Conservation (phyloP, 2,797 vertebrate genomes). For the Sebastes steindachneri region DNA sequence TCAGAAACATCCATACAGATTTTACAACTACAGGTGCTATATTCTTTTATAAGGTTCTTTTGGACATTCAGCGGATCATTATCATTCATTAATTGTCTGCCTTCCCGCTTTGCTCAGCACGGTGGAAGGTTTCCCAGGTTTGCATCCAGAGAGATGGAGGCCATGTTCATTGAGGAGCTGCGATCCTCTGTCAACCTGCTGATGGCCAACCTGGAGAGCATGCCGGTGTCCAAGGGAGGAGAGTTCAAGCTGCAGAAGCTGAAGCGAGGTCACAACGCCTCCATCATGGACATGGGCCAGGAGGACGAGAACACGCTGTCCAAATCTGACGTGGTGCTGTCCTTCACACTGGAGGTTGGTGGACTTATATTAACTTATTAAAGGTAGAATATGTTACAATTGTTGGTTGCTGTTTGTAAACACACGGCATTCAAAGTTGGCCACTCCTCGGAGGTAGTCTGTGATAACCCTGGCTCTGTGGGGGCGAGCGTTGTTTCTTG, state of each 20-base stretch:
- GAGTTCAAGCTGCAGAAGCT: conserved; percentile 99
- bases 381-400: not conserved
- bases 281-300: conserved; percentile 99
- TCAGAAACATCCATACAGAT: not conserved
- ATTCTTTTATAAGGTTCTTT: not conserved
- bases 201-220: conserved; percentile 99
- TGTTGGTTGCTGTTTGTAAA: not conserved
- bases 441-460: not conserved
- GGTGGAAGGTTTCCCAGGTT: conserved; percentile 96
- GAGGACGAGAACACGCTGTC: conserved; percentile 98
- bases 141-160: conserved; percentile 97
- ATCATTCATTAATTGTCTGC: not conserved
- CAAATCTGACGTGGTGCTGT: conserved; percentile 96
- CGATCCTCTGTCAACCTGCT: conserved; percentile 97
- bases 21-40: not conserved
- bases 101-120: conserved; percentile 66
- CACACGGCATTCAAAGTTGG: not conserved
- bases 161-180: conserved; percentile 96
- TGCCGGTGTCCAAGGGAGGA: conserved; percentile 98
- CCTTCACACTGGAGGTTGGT: conserved; percentile 94
- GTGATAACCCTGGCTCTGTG: no score
- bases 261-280: conserved; percentile 97
- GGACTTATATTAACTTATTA: not conserved
- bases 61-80: not conserved
- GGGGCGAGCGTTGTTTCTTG: no score